Evolutionary conservation across 2,888 invertebrate species (phyloP), one percentile per base, ranked within the genome.

Genomic region (Antheraea yamamai): DNA sequence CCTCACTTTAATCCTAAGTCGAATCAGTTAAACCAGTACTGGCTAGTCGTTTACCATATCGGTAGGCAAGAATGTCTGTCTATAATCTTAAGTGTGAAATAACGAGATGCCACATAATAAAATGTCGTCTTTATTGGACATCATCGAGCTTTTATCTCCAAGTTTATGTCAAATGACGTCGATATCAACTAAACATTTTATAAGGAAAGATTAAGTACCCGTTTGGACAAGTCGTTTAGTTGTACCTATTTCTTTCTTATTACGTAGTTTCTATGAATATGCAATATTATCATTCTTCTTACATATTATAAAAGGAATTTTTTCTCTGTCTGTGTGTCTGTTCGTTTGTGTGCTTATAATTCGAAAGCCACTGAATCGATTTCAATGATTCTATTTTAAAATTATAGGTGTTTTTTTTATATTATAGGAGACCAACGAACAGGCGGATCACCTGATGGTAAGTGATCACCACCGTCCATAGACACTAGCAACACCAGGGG

Each of bases 71-170:
- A 74, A 75, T 73, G 71, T 64, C 73, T 70, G 58, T 51, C 71
- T 73, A 71, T 73, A 75, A 75, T 75, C 74, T 61, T 74, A 61
- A 76, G 73, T 75, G 74, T 74, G 72, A 72, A 64, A 51, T 75
- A 72, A 74, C 74, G 70, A 73, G 73, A 39, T 71, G 64, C 52
- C 74, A 61, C 18, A 51, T 47, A 71, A 71, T 76, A 74, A 76
- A 74, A 71, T 74, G 71, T 35, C 18, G 55, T 52, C 70, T 76
- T 75, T 76, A 74, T 73, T 55, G 72, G 35, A 51, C 47, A 68
- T 74, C 74, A 68, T 74, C 66, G 35, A 30, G 52, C 66, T 71
- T 76, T 76, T 74, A 74, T 74, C 75, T 18, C 52, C 52, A 75
- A 75, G 75, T 75, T 66, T 75, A 75, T 47, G 73, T 75, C 68